Evolutionary conservation across 2,797 vertebrate genomes (phyloP).

Genomic region (Gobionotothen gibberifrons): DNA sequence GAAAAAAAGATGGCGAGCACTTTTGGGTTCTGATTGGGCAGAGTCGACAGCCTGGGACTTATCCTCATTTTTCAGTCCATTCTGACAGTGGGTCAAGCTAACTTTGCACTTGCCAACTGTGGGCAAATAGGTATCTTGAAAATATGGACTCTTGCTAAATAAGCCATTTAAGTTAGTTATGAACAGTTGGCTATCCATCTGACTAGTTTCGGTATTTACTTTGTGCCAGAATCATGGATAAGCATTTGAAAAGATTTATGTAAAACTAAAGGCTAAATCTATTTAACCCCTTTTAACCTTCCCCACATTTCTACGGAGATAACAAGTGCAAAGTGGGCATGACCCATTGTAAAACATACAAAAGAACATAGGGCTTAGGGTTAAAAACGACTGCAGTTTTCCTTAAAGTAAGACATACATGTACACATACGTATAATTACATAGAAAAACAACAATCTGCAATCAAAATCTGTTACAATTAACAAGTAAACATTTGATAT

Average conservation of each 20-base stretch:
- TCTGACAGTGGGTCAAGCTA: neutral
- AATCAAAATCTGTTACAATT: neutral
- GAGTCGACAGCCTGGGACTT: neutral
- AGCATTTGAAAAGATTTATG: neutral
- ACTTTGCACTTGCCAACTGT: neutral
- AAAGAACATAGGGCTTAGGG: neutral
- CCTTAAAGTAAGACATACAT: neutral
- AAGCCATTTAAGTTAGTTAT: neutral
- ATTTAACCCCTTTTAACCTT: neutral
- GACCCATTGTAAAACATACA: neutral
- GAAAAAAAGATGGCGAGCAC: neutral
- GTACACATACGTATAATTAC: neutral
- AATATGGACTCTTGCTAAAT: neutral
- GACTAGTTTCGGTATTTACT: neutral
- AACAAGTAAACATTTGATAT: neutral
- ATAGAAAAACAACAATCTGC: neutral
- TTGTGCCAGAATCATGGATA: neutral
- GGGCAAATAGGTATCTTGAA: neutral
- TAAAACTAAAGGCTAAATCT: neutral
- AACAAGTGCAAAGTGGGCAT: neutral
- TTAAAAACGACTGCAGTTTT: neutral
- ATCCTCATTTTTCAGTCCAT: neutral
- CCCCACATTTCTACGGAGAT: neutral
- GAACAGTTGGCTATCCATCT: neutral
- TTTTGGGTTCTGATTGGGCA: conserved; percentile 11